phyloP scores from a whole-genome alignment of 2,113 vertebrate genomes.

The Grammomys dolichurus region DNA sequence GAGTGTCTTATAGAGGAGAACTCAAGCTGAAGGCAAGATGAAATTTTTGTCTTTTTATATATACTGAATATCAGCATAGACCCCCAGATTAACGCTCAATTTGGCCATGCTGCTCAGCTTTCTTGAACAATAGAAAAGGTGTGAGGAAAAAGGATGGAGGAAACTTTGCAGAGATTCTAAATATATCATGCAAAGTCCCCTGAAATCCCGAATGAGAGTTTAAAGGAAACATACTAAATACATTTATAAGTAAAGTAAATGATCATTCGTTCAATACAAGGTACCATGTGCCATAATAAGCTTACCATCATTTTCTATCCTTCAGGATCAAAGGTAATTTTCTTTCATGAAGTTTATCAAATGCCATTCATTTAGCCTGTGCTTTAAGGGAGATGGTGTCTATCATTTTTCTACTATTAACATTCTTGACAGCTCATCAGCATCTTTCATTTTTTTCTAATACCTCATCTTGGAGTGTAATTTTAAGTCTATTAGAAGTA shows the following conservation, averaged over 20 bases:
- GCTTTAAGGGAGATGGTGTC: neutral
- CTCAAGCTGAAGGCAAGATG: too few species aligned
- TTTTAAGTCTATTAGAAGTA: neutral
- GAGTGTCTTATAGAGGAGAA: too few species aligned
- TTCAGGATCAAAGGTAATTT: conserved; percentile 15
- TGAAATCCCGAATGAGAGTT: neutral
- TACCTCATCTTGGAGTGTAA: neutral
- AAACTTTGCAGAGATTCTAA: neutral
- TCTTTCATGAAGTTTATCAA: neutral
- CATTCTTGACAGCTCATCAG: neutral
- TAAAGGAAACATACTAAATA: neutral
- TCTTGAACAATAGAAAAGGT: too few species aligned
- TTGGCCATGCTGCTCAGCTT: too few species aligned
- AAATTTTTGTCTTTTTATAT: too few species aligned
- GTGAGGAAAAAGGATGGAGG: neutral
- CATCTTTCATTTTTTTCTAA: neutral
- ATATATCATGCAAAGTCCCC: neutral
- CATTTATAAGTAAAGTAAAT: neutral
- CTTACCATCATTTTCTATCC: neutral
- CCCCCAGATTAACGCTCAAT: too few species aligned
- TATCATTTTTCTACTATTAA: neutral
- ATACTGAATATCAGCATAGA: too few species aligned
- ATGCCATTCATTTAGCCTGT: neutral
- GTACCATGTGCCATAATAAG: neutral
- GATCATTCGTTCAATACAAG: neutral